Conservation (phyloP, 2,888 invertebrate species). For the Micropterix aruncella region DNA sequence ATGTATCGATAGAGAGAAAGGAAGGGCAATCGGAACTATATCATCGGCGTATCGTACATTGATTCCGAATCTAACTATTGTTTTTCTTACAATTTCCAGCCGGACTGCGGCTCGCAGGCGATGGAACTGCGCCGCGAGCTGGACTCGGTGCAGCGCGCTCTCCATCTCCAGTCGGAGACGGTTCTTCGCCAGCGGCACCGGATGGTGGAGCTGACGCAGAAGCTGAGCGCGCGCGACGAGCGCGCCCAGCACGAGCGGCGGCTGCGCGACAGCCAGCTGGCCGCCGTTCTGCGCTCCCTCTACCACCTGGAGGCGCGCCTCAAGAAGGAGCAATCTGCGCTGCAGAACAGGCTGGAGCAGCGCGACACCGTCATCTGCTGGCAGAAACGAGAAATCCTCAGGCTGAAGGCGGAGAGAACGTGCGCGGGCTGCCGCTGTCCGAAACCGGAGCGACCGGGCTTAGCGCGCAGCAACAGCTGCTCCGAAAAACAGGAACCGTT, state of each 20-base stretch:
- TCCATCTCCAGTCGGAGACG: constrained; percentile 47
- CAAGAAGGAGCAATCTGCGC: constrained; percentile 57
- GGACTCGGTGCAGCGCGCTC: constrained; percentile 49
- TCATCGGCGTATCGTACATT: too few relatives aligned
- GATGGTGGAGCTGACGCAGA: constrained; percentile 47
- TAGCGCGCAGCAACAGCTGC: constrained; percentile 36
- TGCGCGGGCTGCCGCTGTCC: constrained; percentile 38
- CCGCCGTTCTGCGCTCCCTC: constrained; percentile 53
- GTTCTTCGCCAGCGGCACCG: constrained; percentile 53
- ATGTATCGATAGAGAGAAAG: too few relatives aligned
- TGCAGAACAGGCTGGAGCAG: constrained; percentile 50
- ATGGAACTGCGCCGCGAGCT: constrained; percentile 46
- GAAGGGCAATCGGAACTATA: too few relatives aligned
- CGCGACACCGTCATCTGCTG: constrained; percentile 57
- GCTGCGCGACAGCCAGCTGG: constrained; percentile 55
- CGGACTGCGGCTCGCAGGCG: constrained; percentile 49
- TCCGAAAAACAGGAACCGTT: constrained; percentile 35
- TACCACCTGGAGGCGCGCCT: constrained; percentile 58
- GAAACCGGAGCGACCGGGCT: constrained; percentile 32
- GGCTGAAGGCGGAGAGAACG: constrained; percentile 39
- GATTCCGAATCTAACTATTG: too few relatives aligned
- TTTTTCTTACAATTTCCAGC: constrained; percentile 36
- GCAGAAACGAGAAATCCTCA: constrained; percentile 54
- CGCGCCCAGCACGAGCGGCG: constrained; percentile 45
- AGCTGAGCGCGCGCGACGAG: constrained; percentile 43